phyloP scores from a whole-genome alignment of 1,140 invertebrate genomes.

The Drosophila murphyi region DNA sequence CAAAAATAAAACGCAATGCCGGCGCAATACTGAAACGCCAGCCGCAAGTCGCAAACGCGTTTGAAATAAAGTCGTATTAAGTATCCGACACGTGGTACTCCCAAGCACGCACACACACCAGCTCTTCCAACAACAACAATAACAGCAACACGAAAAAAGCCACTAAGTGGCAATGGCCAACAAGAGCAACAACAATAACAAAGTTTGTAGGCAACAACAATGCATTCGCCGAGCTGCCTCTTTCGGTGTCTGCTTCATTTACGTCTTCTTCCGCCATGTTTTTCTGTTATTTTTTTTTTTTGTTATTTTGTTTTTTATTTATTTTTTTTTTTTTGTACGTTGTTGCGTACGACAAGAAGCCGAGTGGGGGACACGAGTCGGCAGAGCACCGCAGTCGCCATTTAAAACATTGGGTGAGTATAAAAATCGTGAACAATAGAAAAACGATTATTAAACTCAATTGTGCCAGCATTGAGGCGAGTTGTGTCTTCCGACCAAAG shows the following conservation, averaged over 20 bases:
- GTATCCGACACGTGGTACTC: slow-evolving; percentile 74
- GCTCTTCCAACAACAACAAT: no score
- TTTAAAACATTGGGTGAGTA: slow-evolving; percentile 79
- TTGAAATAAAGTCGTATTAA: slow-evolving; percentile 76
- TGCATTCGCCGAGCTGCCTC: slow-evolving; percentile 46
- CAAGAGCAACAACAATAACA: slow-evolving; percentile 9
- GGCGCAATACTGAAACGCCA: slow-evolving; percentile 12
- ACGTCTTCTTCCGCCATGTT: slow-evolving; percentile 80
- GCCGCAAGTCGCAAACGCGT: slow-evolving; percentile 52
- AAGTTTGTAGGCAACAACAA: slow-evolving; percentile 32
- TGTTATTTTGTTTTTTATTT: slow-evolving; percentile 15
- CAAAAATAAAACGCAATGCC: slow-evolving; percentile 23
- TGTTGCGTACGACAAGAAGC: slow-evolving; percentile 26
- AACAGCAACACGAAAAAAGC: slow-evolving; percentile 26
- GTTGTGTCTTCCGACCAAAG: slow-evolving; percentile 64
- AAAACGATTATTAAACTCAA: slow-evolving; percentile 84
- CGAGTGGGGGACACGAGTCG: slow-evolving; percentile 13
- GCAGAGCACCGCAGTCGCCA: slow-evolving; percentile 12
- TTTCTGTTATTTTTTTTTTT: slow-evolving; percentile 23
- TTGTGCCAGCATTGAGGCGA: slow-evolving; percentile 80
- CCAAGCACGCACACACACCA: slow-evolving; percentile 58
- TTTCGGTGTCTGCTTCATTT: slow-evolving; percentile 67
- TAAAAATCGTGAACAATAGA: slow-evolving; percentile 85
- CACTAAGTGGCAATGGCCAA: slow-evolving; percentile 27
- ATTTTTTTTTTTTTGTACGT: slow-evolving; percentile 18